Conservation (phyloP, 2,113 vertebrate genomes). For the Elanus axillaris region DNA sequence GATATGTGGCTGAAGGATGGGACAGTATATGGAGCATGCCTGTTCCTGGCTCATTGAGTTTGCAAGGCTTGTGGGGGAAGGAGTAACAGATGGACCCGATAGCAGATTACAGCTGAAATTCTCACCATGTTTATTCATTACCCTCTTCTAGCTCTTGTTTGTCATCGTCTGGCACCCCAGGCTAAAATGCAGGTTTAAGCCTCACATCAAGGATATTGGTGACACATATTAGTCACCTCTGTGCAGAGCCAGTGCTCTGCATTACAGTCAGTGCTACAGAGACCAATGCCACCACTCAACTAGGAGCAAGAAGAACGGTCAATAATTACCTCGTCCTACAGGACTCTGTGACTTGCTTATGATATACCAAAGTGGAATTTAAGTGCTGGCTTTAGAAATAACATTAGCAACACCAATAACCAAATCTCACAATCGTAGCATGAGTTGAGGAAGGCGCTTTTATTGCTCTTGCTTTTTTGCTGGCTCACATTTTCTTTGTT, state of each 20-base stretch:
- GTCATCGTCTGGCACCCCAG: neutral
- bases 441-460: neutral
- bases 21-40: neutral
- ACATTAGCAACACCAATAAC: neutral
- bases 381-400: neutral
- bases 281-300: neutral
- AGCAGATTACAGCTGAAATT: conserved; percentile 42
- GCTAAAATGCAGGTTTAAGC: conserved; percentile 14
- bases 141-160: conserved; percentile 20
- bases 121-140: conserved; percentile 49
- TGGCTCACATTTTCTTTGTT: conserved; percentile 16
- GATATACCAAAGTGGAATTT: neutral
- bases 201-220: neutral
- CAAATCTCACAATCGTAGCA: neutral
- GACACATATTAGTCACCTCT: neutral
- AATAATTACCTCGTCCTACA: neutral
- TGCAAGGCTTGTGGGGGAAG: conserved; percentile 24
- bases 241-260: neutral
- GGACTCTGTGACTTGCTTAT: neutral
- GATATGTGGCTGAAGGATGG: neutral
- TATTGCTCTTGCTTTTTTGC: neutral
- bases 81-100: conserved; percentile 20
- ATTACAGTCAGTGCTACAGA: neutral
- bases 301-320: neutral
- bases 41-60: neutral